phyloP scores from a whole-genome alignment of 2,888 invertebrate species.

The Labia minor region DNA sequence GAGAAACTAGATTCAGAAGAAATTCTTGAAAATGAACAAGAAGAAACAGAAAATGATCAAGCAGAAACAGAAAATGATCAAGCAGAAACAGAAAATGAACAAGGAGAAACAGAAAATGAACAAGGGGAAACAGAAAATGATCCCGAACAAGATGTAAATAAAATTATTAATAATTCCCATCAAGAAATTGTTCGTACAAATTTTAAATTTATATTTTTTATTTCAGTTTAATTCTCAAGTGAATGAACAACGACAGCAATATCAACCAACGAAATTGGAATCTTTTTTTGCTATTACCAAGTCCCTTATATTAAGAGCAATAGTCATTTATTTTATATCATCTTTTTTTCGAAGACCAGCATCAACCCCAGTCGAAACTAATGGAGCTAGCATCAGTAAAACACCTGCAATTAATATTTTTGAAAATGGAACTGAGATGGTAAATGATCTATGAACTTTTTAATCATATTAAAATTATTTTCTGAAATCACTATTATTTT shows the following conservation, averaged over 20 bases:
- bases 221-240: slow-evolving; percentile 22
- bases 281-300: slow-evolving; percentile 75
- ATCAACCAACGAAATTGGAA: slow-evolving; percentile 56
- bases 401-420: slow-evolving; percentile 62
- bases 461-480: too few species aligned
- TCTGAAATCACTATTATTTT: too few species aligned
- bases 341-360: slow-evolving; percentile 66
- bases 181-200: too few species aligned
- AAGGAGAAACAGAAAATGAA: too few species aligned
- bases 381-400: slow-evolving; percentile 28
- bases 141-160: too few species aligned
- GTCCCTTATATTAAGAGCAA: slow-evolving; percentile 72
- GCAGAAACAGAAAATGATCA: too few species aligned
- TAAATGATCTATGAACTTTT: slow-evolving; percentile 28
- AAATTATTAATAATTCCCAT: too few species aligned
- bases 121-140: too few species aligned
- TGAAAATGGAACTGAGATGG: slow-evolving; percentile 67
- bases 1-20: too few species aligned
- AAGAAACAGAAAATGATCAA: too few species aligned
- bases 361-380: slow-evolving; percentile 37
- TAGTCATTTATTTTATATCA: slow-evolving; percentile 87
- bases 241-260: slow-evolving; percentile 31
- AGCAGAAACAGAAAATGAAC: too few species aligned
- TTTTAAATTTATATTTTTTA: not conserved
- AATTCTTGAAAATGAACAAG: too few species aligned